Base-by-base conservation (phyloP, 2,797 vertebrate species). In the Petrocephalus schoutedeni region DNA sequence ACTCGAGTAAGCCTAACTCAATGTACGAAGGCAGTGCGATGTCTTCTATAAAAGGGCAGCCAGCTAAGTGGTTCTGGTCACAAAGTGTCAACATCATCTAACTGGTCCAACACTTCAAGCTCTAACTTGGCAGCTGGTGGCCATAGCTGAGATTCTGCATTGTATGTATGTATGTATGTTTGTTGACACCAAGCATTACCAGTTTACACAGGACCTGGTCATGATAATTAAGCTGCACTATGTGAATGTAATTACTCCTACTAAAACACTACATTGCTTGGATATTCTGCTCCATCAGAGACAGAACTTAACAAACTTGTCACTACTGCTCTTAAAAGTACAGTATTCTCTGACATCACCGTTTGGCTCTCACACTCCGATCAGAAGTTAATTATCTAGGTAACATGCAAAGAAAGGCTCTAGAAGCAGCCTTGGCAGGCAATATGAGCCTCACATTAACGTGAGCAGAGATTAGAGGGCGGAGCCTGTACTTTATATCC, bases 211-310 rank as follows among this genome's bases (percentile, higher is more conserved):
- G 53, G 82, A 85, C 49, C 49, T 49, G 74, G 82, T 85, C 82
- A 85, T 85, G 49, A 53, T 53, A 87, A 77, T 77, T 8, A 53
- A 32, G 64, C 61, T 87, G 86, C 61, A 77, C 56, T 87, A 53
- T 80, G 71, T 67, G 80, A 56, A 87, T 19, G 16, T 16, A 51
- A 23, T 23, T 45, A 32, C 51, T 71, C 57, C 41, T 36, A 59
- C 49, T 61, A 21, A 28, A 54, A 56, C 21, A 56, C 49, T 32
- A 85, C 12, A 8, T 2, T 54, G 53, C 51, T 54, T 28, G n/a
- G 49, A 23, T 83, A 28, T 83, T 83, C 74, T 28, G 51, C 32
- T 85, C 21, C 49, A 56, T 14, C 9, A 85, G 53, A 85, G 16
- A 74, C 14, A 74, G 14, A 74, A 74, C 14, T 74, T 74, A 53